phyloP scores from a whole-genome alignment of 2,113 vertebrate genomes.

The Beaufortia kweichowensis region DNA sequence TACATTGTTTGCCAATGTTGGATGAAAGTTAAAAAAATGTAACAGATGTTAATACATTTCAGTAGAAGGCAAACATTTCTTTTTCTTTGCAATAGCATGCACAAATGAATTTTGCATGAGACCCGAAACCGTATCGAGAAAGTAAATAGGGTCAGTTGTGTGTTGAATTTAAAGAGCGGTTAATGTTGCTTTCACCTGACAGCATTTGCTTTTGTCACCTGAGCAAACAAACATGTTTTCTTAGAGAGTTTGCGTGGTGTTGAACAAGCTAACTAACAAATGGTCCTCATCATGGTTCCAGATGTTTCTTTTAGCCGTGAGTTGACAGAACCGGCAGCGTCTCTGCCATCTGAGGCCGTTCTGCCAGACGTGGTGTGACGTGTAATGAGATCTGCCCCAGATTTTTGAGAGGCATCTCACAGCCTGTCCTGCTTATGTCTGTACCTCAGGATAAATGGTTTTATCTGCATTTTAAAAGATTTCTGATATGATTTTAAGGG shows the following conservation, averaged over 20 bases:
- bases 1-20: too few relatives aligned
- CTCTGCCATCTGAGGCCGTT: conserved; percentile 25
- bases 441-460: background rate
- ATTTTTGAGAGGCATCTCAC: background rate
- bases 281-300: background rate
- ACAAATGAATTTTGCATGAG: too few relatives aligned
- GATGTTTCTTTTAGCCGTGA: background rate
- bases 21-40: too few relatives aligned
- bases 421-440: background rate
- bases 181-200: background rate
- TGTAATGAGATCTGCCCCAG: conserved; percentile 24
- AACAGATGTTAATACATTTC: too few relatives aligned
- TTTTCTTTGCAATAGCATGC: too few relatives aligned
- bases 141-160: too few relatives aligned
- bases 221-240: conserved; percentile 37
- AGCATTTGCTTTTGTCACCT: conserved; percentile 30
- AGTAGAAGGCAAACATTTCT: too few relatives aligned
- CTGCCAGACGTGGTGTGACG: conserved; percentile 1
- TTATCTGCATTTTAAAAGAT: background rate
- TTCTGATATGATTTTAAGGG: too few relatives aligned
- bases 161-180: too few relatives aligned
- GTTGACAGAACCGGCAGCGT: background rate
- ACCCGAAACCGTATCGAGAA: too few relatives aligned
- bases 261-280: background rate
- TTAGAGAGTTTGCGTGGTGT: conserved; percentile 11